Conservation (phyloP, 2,113 vertebrate genomes). For the Anhinga anhinga region DNA sequence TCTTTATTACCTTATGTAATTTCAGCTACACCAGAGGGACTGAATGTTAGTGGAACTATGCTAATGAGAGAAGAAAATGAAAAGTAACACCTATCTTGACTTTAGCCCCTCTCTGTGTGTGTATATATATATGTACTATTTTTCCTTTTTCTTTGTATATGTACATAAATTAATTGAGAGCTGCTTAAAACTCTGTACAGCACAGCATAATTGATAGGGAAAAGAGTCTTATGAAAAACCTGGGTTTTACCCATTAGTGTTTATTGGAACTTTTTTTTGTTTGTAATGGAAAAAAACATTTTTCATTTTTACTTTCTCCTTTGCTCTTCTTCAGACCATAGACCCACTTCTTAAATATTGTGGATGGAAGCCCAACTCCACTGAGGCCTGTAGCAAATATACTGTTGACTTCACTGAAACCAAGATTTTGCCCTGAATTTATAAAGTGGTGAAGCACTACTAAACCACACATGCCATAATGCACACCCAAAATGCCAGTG, state of each 20-base stretch:
- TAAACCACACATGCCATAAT: not conserved
- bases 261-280: not conserved
- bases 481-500: conserved; percentile 12
- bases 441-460: not conserved
- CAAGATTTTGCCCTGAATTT: not conserved
- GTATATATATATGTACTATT: not conserved
- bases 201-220: not conserved
- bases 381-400: not conserved
- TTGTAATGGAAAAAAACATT: not conserved
- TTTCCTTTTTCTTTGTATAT: not conserved
- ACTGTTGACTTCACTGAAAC: not conserved
- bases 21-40: not conserved
- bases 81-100: not conserved
- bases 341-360: not conserved
- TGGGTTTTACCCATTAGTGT: not conserved
- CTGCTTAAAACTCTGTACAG: not conserved
- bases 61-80: not conserved
- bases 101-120: not conserved
- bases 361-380: not conserved
- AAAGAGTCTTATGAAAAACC: not conserved
- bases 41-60: not conserved
- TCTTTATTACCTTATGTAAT: not conserved
- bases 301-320: not conserved
- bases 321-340: not conserved
- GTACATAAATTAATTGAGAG: not conserved